Percentiles rank a stretch among this genome's conserved stretches.
Conservation (phyloP, 2,113 vertebrate species). For the Epinephelus moara region DNA sequence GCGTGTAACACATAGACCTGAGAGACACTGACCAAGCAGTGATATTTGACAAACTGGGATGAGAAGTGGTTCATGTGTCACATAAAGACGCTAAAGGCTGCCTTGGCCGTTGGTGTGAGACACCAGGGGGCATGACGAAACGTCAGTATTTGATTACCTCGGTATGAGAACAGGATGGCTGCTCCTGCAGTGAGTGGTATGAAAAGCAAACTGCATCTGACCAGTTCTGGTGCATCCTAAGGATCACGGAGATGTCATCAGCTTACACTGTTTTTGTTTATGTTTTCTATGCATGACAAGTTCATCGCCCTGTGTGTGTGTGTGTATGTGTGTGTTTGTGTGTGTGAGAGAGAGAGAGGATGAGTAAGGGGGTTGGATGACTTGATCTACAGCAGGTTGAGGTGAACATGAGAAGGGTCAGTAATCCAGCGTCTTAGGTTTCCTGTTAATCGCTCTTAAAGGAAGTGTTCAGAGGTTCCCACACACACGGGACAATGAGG, state of each 20-base stretch:
- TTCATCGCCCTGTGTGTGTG: neutral
- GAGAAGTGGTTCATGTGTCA: too few relatives aligned
- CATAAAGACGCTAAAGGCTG: too few relatives aligned
- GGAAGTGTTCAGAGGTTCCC: constrained; percentile 75
- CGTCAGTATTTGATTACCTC: too few relatives aligned
- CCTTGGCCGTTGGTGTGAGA: too few relatives aligned
- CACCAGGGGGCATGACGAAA: too few relatives aligned
- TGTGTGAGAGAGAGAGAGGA: neutral
- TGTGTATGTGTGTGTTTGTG: constrained; percentile 14
- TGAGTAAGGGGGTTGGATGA: constrained; percentile 35
- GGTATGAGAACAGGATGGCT: too few relatives aligned
- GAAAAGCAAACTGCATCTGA: neutral
- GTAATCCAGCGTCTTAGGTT: constrained; percentile 71
- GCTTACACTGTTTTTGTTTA: neutral
- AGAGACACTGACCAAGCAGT: too few relatives aligned
- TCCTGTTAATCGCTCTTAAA: constrained; percentile 77
- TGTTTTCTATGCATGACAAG: neutral
- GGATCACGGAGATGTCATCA: neutral
- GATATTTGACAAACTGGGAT: too few relatives aligned
- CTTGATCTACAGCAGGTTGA: constrained; percentile 59
- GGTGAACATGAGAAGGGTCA: constrained; percentile 76
- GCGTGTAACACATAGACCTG: too few relatives aligned
- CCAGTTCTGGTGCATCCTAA: neutral
- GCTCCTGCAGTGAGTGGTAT: neutral
- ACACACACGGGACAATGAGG: constrained; percentile 73